Evolutionary conservation across 2,888 invertebrate genomes (phyloP).

Genomic region (Dichetophora obliterata): DNA sequence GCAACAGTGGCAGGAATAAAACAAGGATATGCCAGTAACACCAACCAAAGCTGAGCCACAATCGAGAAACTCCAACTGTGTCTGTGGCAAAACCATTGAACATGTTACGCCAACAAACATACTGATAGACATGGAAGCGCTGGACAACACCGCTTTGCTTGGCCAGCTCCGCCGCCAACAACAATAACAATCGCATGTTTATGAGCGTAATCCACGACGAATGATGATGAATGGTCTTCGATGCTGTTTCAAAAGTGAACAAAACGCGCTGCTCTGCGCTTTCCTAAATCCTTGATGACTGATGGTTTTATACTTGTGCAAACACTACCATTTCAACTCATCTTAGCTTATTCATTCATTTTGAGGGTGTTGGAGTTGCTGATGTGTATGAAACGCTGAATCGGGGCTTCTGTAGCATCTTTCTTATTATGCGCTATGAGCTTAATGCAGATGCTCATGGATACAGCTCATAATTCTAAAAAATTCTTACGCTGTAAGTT

Average conservation of each 20-base stretch:
- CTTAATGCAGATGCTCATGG: neutral
- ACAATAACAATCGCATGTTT: constrained; percentile 64
- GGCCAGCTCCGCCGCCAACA: constrained; percentile 28
- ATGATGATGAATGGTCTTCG: constrained; percentile 62
- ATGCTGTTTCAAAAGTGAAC: constrained; percentile 10
- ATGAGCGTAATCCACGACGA: constrained; percentile 65
- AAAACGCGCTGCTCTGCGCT: constrained; percentile 9
- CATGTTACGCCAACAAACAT: neutral
- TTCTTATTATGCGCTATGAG: neutral
- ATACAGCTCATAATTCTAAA: no score
- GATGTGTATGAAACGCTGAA: constrained; percentile 38
- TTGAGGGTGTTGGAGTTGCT: constrained; percentile 6
- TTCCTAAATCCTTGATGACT: constrained; percentile 35
- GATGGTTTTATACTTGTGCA: constrained; percentile 18
- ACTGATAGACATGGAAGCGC: neutral
- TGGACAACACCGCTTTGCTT: neutral
- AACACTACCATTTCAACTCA: constrained; percentile 10
- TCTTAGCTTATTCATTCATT: neutral
- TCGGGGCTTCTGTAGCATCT: constrained; percentile 53
- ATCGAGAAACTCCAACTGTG: constrained; percentile 21
- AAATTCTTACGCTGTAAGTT: no score
- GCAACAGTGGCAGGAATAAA: neutral
- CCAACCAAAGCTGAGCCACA: constrained; percentile 16
- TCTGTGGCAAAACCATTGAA: constrained; percentile 1
- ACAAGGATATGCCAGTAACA: constrained; percentile 6